Evolutionary conservation across 2,797 vertebrate species (phyloP).

Genomic region (Melanotaenia parkinsoni): DNA sequence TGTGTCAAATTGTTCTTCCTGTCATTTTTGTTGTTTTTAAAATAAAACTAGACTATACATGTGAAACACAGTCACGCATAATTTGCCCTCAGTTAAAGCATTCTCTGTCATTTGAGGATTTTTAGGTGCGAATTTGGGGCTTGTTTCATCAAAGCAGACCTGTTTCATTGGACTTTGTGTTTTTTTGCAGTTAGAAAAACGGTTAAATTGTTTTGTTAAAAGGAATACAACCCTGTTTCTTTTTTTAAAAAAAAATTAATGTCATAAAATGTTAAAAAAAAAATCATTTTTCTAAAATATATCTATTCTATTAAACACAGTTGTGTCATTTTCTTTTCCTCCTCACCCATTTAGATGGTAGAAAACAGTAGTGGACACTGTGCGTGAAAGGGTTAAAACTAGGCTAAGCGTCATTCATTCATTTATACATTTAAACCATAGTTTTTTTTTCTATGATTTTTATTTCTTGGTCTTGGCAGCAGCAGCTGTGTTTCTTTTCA

Average conservation of each 20-base stretch:
- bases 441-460: no score
- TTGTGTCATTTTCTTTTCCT: no score
- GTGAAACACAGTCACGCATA: slow-evolving; percentile 39
- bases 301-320: no score
- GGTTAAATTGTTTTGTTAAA: background rate
- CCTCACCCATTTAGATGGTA: no score
- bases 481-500: no score
- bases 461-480: no score
- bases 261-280: no score
- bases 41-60: slow-evolving; percentile 54
- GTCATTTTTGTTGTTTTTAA: slow-evolving; percentile 51
- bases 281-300: no score
- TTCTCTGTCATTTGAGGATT: slow-evolving; percentile 23
- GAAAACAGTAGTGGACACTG: no score
- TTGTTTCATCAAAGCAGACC: background rate
- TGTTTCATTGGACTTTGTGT: background rate
- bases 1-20: slow-evolving; percentile 38
- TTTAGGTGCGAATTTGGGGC: slow-evolving; percentile 4
- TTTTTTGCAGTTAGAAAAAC: slow-evolving; percentile 1
- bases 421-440: no score
- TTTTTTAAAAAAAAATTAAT: background rate
- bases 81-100: slow-evolving; percentile 33
- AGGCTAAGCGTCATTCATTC: no score
- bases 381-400: no score
- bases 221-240: background rate